These are phyloP conservation scores for Terebella lapidaria DNA, from an alignment of 2,888 invertebrate species.

Conservation along the genomic window DNA sequence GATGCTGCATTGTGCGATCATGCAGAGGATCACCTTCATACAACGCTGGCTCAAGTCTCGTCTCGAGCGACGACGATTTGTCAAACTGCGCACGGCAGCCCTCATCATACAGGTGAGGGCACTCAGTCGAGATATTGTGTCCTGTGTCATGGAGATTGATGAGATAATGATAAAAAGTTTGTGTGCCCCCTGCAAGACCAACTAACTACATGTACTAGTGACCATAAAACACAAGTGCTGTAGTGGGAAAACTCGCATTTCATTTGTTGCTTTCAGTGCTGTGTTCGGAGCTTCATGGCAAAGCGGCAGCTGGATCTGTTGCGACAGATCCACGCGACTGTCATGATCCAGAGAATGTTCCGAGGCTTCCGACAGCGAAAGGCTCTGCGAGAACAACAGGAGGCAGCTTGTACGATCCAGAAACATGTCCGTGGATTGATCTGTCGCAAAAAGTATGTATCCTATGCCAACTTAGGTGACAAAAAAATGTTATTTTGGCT, in stretches of 20 bases:
- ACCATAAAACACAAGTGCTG: no score
- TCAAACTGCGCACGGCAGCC: conserved; percentile 69
- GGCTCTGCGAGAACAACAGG: conserved; percentile 65
- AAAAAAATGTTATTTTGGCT: no score
- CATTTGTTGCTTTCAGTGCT: not conserved
- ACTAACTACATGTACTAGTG: not conserved
- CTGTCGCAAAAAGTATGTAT: not conserved
- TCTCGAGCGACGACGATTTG: conserved; percentile 72
- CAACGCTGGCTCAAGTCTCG: conserved; percentile 86
- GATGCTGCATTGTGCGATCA: conserved; percentile 86
- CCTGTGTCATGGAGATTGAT: not conserved
- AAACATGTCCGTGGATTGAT: conserved; percentile 46
- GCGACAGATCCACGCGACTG: conserved; percentile 51
- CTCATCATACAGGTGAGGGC: conserved; percentile 64
- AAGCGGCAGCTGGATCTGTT: conserved; percentile 40
- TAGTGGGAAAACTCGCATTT: no score
- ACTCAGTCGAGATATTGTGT: no score
- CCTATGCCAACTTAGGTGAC: no score
- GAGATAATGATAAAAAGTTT: not conserved
- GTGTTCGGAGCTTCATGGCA: conserved; percentile 16
- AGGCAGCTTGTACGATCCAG: conserved; percentile 48
- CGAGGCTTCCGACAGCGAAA: conserved; percentile 65
- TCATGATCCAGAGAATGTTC: conserved; percentile 75
- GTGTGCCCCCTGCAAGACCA: not conserved
- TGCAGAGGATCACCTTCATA: conserved; percentile 84